Conservation (phyloP, 2,888 invertebrate genomes). For the Sinhomidia bicolor region DNA sequence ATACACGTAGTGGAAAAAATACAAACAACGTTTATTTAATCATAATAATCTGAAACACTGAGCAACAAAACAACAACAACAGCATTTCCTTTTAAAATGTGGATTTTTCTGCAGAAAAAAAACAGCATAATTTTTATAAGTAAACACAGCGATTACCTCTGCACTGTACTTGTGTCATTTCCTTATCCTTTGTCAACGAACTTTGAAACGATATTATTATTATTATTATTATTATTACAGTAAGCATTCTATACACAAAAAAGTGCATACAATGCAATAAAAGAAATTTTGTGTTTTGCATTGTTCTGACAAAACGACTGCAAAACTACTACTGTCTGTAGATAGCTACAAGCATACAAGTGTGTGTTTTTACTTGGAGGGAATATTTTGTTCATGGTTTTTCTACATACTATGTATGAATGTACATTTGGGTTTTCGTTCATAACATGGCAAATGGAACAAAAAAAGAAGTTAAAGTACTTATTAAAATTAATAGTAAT, state of each 20-base stretch:
- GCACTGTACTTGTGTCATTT: conserved; percentile 42
- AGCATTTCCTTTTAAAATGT: conserved; percentile 56
- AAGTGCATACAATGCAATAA: conserved; percentile 20
- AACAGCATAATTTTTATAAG: too few relatives aligned
- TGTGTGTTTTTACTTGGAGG: background rate
- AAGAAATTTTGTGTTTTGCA: background rate
- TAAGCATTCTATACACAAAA: too few relatives aligned
- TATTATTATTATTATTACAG: background rate
- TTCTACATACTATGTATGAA: too few relatives aligned
- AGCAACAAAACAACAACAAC: conserved; percentile 10
- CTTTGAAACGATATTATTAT: conserved; percentile 4
- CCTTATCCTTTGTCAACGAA: conserved; percentile 65
- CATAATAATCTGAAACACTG: conserved; percentile 36
- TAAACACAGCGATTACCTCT: conserved; percentile 14
- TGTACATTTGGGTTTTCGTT: background rate
- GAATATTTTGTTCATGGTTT: background rate
- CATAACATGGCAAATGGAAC: background rate
- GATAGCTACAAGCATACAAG: background rate
- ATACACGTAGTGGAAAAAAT: background rate
- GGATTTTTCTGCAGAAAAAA: too few relatives aligned
- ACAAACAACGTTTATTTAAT: conserved; percentile 41
- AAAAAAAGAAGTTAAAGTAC: background rate
- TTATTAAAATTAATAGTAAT: background rate
- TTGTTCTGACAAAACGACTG: background rate
- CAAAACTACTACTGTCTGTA: background rate